phyloP scores from a whole-genome alignment of 2,888 invertebrate species.

The Colletes collaris region DNA sequence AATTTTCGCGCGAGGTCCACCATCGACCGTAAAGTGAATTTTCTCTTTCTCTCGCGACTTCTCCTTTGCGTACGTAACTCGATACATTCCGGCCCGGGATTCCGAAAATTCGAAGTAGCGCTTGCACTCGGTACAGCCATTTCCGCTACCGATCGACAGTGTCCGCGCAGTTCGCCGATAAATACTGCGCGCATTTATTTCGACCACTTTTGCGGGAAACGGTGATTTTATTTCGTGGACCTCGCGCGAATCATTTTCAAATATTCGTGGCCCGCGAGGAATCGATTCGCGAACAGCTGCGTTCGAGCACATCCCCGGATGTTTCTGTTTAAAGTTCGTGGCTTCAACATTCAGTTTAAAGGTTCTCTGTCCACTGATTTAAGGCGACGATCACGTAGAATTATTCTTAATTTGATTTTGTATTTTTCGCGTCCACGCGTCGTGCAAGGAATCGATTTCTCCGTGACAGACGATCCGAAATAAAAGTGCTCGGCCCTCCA shows the following conservation, averaged over 20 bases:
- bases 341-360: no score
- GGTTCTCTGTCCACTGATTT: no score
- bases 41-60: neutral
- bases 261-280: no score
- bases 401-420: no score
- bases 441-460: conserved; percentile 38
- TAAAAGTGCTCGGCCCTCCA: conserved; percentile 17
- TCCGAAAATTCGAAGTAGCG: conserved; percentile 5
- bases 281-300: no score
- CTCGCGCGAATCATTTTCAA: no score
- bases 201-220: neutral
- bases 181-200: neutral
- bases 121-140: neutral
- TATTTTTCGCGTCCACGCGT: conserved; percentile 24
- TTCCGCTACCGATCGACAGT: conserved; percentile 3
- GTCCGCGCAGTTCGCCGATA: neutral
- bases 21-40: conserved; percentile 16
- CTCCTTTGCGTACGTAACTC: conserved; percentile 3
- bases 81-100: conserved; percentile 15
- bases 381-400: no score
- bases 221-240: no score
- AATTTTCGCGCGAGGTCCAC: conserved; percentile 21
- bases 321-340: no score
- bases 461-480: conserved; percentile 29
- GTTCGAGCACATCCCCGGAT: no score